These are phyloP conservation scores for Bufotes viridis DNA, from an alignment of 2,797 vertebrate species.

Conservation along the genomic window DNA sequence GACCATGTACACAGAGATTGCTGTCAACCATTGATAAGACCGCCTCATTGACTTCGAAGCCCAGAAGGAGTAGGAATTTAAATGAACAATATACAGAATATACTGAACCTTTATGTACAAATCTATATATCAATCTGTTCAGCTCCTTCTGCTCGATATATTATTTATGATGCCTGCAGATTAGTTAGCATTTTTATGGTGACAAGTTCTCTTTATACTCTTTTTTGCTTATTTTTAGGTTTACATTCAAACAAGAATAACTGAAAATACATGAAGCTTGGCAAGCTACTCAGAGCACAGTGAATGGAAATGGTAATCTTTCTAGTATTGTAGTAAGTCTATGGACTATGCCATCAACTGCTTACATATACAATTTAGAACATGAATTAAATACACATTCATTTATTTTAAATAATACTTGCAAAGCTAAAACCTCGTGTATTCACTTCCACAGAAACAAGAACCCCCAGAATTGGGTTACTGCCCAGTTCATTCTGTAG, in stretches of 20 bases:
- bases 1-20: too few relatives aligned
- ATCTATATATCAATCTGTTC: too few relatives aligned
- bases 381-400: conserved; percentile 20
- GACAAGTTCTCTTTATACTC: not conserved
- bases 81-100: too few relatives aligned
- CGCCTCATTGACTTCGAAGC: too few relatives aligned
- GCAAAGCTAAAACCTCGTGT: not conserved
- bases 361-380: not conserved
- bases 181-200: too few relatives aligned
- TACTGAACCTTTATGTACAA: too few relatives aligned
- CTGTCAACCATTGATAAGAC: too few relatives aligned
- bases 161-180: too few relatives aligned
- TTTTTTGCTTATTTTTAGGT: not conserved
- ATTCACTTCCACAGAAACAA: conserved; percentile 25
- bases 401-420: conserved; percentile 20
- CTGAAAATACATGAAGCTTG: not conserved
- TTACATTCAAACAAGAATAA: not conserved
- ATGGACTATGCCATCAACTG: not conserved
- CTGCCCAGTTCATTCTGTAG: not conserved
- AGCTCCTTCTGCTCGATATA: too few relatives aligned
- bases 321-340: not conserved
- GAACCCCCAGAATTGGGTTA: conserved; percentile 18
- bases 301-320: conserved; percentile 22
- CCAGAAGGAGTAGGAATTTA: too few relatives aligned
- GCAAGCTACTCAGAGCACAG: not conserved